Evolutionary conservation across 2,113 vertebrate species (phyloP), one percentile per base, ranked within the genome.

Genomic region (Taxidea taxus): DNA sequence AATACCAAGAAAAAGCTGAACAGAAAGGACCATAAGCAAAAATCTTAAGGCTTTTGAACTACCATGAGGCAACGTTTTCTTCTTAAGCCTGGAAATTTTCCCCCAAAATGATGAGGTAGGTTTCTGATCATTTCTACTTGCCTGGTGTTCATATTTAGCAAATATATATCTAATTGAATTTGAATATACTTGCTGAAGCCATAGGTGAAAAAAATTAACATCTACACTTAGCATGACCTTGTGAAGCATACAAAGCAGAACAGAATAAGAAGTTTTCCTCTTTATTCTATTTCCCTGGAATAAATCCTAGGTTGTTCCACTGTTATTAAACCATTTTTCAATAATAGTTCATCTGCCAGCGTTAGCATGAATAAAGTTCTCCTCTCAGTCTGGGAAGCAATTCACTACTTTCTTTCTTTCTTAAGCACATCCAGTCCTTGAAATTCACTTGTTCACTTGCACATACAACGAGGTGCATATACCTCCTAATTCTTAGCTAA

Each of bases 321-420:
- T 94, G 47, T 66, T 84, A 91, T 37, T 95, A 91, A 98, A 93
- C 74, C 75, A 42, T 93, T 96, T 97, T 97, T 96, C 80, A 97
- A 68, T 75, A 94, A 74, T 64, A 94, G 83, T 51, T 90, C 54
- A 90, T 7, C 68, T 90, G 27, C 42, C 29, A 72, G 82, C 20
- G 91, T 83, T 78, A 51, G 80, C 66, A 54, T 27, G 13, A 94
- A 64, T 62, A 64, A 54, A 84, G 94, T 87, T 94, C 42, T 93
- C 49, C 34, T 68, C 60, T 89, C 34, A 18, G 56, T n/a, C 31
- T 27, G 81, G 72, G 85, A 95, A 94, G 60, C 49, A 96, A 84
- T 44, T 47, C 21, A 18, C 85, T 39, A 39, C 58, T 94, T 90
- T 84, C 39, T 86, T 92, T 89, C 72, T 95, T 87, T 51, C 29